phyloP scores from a whole-genome alignment of 2,113 vertebrate species.

The Ovibos moschatus region DNA sequence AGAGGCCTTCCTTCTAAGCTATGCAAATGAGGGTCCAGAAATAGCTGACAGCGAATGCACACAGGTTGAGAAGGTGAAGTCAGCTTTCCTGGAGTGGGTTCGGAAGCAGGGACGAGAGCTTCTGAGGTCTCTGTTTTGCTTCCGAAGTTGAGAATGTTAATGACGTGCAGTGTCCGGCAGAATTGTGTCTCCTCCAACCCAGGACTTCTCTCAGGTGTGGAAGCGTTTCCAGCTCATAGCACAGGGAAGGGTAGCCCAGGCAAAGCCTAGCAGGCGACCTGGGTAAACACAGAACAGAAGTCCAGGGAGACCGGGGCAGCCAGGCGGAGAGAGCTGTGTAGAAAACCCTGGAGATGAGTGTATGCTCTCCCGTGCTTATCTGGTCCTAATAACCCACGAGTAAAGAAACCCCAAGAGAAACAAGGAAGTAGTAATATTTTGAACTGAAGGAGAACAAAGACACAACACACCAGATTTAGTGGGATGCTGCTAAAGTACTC shows the following conservation, averaged over 20 bases:
- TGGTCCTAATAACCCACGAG: neutral
- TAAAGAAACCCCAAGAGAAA: neutral
- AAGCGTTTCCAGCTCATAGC: neutral
- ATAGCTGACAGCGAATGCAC: neutral
- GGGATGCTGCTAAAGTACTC: neutral
- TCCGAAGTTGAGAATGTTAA: neutral
- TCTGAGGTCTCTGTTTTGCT: neutral
- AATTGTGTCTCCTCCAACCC: neutral
- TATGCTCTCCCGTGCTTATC: no score
- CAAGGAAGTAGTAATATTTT: neutral
- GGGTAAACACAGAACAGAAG: neutral
- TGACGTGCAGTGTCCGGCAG: neutral
- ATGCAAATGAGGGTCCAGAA: neutral
- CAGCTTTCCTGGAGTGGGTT: neutral
- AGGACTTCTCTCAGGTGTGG: neutral
- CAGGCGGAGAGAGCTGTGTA: neutral
- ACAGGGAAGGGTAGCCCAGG: neutral
- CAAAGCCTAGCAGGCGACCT: neutral
- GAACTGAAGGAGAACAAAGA: neutral
- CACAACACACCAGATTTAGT: neutral
- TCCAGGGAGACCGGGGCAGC: neutral
- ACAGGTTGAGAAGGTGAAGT: neutral
- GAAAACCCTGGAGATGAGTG: neutral
- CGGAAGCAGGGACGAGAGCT: neutral
- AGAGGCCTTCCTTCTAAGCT: neutral